Percentiles rank a stretch among this genome's conserved stretches.
phyloP scores from a whole-genome alignment of 2,888 invertebrate genomes.

The Limenitis camilla region DNA sequence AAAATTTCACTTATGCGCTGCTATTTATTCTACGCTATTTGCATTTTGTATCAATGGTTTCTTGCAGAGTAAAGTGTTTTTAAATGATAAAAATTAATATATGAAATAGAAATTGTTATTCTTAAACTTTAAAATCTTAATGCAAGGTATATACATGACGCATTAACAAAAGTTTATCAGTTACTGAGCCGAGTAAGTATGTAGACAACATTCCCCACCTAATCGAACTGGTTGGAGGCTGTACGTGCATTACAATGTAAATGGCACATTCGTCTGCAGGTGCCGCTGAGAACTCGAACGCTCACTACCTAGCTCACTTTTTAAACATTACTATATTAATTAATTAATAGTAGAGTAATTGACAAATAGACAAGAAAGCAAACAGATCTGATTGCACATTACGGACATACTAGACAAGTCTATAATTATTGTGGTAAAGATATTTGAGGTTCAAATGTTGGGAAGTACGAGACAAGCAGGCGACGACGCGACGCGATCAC shows the following conservation, averaged over 20 bases:
- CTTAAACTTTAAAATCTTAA: neutral
- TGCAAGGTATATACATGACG: constrained; percentile 5
- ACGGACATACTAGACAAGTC: neutral
- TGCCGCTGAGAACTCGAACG: constrained; percentile 60
- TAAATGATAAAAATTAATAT: no score
- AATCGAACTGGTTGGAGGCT: constrained; percentile 65
- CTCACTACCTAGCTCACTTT: constrained; percentile 28
- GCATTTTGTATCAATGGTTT: no score
- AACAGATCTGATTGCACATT: constrained; percentile 21
- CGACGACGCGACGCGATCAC: constrained; percentile 60
- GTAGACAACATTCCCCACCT: constrained; percentile 63
- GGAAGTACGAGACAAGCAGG: constrained; percentile 56
- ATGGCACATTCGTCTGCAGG: constrained; percentile 68
- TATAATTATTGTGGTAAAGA: neutral
- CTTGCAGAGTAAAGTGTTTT: no score
- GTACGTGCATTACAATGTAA: constrained; percentile 68
- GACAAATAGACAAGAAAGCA: constrained; percentile 28
- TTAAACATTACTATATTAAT: constrained; percentile 41
- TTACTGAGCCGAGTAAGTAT: constrained; percentile 28
- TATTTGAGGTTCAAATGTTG: constrained; percentile 8
- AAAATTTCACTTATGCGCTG: no score
- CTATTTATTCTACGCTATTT: no score
- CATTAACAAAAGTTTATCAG: constrained; percentile 22
- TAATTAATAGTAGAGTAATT: constrained; percentile 39
- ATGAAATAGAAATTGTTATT: no score